Evolutionary conservation across 2,888 invertebrate species (phyloP), one percentile per base, ranked within the genome.

Genomic region (Drosophila tanythrix): DNA sequence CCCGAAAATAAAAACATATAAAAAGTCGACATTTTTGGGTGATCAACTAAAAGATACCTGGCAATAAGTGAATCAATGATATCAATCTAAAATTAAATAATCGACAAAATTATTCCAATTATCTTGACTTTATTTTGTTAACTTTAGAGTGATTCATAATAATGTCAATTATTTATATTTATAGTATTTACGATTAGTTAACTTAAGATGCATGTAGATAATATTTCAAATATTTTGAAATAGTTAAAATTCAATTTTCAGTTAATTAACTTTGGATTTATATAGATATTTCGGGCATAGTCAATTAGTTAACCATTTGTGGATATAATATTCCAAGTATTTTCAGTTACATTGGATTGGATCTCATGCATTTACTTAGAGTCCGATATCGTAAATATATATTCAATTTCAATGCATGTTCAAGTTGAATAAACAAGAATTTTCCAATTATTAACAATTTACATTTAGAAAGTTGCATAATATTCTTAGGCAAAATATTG

Each of bases 1-100:
- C 59, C 70, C 72, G 57, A 59, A 73, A 56, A 57, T 64, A 56
- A 66, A 65, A 56, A 38, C 25, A 29, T 51, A 51, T 27, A 59
- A 11, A 43, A 31, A 6, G 51, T 13, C 52, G n/a, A 11, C 21
- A 29, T 40, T 40, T 51, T 3, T 33, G 36, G 36, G 33, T 64
- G 52, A 64, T 57, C 65, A 73, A 66, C 74, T 33, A 27, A 4
- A 25, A 55, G 65, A 74, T 67, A 79, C 78, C 59, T 27, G 21
- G 8, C 13, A 43, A 43, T 38, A 46, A 64, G 27, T 53, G 10
- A 29, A 27, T 40, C 18, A 40, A 3, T 15, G 43, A 57, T 43
- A 25, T 1, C 15, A 43, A 43, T 57, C 57, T 31, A 11, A 29
- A 57, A 40, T 40, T 57, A 18, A 40, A 18, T 56, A 29, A 56